A percentile compares a stretch with the other conserved stretches of the same genome.
phyloP scores from a whole-genome alignment of 1,140 invertebrate species.

The Agraylea sexmaculata region DNA sequence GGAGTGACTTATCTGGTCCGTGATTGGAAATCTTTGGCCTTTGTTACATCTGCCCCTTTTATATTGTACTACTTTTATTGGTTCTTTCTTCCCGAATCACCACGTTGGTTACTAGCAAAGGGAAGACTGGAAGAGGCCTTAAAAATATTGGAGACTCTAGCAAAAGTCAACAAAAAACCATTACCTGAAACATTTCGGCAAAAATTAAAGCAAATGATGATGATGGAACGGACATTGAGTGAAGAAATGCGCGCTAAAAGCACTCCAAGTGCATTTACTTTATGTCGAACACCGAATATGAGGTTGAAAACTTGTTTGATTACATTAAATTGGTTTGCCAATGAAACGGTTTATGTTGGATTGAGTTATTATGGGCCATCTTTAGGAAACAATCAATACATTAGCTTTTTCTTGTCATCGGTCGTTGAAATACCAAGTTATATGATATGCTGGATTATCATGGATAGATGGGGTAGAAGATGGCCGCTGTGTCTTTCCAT shows the following conservation, averaged over 20 bases:
- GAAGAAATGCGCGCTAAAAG: conserved; percentile 47
- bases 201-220: conserved; percentile 58
- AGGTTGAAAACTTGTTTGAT: conserved; percentile 57
- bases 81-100: conserved; percentile 76
- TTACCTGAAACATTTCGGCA: conserved; percentile 59
- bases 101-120: conserved; percentile 71
- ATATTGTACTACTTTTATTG: conserved; percentile 73
- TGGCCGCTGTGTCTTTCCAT: conserved; percentile 76
- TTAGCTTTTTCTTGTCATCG: conserved; percentile 75
- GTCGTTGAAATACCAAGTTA: conserved; percentile 78
- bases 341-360: conserved; percentile 75
- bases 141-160: conserved; percentile 60
- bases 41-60: conserved; percentile 74
- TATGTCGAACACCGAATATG: conserved; percentile 79
- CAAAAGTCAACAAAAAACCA: conserved; percentile 62
- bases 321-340: conserved; percentile 57
- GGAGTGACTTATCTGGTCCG: conserved; percentile 69
- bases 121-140: conserved; percentile 69
- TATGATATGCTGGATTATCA: conserved; percentile 68
- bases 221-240: conserved; percentile 50
- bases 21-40: conserved; percentile 67
- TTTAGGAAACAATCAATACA: conserved; percentile 69
- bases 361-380: conserved; percentile 78
- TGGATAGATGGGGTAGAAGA: conserved; percentile 69
- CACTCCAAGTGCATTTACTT: conserved; percentile 53